A percentile compares a stretch with the other conserved stretches of the same genome.
These are phyloP conservation scores for Pseudorasbora parva DNA, from an alignment of 2,113 vertebrate genomes.

Conservation along the genomic window DNA sequence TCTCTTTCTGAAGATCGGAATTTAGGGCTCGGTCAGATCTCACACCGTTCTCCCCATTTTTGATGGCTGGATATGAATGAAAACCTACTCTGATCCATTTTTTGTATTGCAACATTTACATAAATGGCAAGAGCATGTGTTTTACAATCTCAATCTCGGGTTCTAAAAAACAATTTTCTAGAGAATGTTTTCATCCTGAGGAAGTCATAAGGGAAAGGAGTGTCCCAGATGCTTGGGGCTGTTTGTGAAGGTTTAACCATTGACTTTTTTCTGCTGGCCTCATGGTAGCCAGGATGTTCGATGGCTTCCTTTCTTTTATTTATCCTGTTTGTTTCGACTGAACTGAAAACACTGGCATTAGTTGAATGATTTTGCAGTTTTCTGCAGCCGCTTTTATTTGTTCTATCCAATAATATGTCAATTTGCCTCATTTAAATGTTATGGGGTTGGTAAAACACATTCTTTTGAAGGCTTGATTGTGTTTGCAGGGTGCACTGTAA, in stretches of 20 bases:
- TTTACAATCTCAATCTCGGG: background rate
- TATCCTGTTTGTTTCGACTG: background rate
- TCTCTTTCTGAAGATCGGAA: background rate
- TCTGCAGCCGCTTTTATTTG: background rate
- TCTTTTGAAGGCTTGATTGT: too few species aligned
- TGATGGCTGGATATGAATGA: background rate
- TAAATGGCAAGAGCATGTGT: background rate
- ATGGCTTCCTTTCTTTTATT: conserved; percentile 1
- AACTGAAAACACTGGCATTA: background rate
- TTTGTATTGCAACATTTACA: background rate
- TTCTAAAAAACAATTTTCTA: background rate
- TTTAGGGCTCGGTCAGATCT: background rate
- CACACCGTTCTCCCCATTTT: background rate
- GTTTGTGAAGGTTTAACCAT: background rate
- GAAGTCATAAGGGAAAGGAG: conserved; percentile 1
- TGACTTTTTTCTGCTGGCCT: background rate
- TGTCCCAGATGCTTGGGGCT: background rate
- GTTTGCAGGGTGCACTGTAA: too few species aligned
- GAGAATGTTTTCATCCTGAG: background rate
- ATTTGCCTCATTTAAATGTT: background rate
- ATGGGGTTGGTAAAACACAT: too few species aligned
- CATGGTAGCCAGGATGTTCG: background rate
- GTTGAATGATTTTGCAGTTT: background rate
- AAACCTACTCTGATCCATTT: background rate
- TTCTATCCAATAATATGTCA: background rate